Percentiles rank a stretch among this genome's conserved stretches.
Evolutionary conservation across 2,113 vertebrate genomes (phyloP).

Genomic region (Onychostoma macrolepis): DNA sequence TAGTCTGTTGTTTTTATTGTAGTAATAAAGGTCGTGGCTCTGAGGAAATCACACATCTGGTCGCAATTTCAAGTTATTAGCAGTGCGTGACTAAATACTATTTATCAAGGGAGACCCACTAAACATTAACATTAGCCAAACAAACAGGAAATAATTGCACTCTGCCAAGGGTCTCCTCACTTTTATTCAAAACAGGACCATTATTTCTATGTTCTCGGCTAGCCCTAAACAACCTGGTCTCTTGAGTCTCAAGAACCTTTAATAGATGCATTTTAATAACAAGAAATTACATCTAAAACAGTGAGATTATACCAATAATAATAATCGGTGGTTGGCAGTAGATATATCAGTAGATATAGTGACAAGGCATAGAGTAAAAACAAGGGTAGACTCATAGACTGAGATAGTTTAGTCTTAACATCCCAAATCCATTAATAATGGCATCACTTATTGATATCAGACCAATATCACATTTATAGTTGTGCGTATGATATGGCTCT

Average conservation of each 20-base stretch:
- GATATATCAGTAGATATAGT: too few species aligned
- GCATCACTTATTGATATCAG: too few species aligned
- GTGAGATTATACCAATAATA: background rate
- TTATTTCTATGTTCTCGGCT: too few species aligned
- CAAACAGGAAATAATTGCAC: slow-evolving; percentile 7
- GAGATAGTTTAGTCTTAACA: background rate
- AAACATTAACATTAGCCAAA: background rate
- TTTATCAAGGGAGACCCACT: background rate
- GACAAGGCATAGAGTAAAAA: background rate
- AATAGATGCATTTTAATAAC: background rate
- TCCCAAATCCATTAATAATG: background rate
- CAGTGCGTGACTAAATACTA: slow-evolving; percentile 38
- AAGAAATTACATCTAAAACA: background rate
- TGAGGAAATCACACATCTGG: slow-evolving; percentile 13
- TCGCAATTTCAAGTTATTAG: slow-evolving; percentile 31
- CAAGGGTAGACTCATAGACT: background rate
- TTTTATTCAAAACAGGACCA: background rate
- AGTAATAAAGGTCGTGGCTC: background rate
- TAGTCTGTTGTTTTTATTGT: background rate
- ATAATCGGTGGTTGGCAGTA: background rate
- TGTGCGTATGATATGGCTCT: too few species aligned
- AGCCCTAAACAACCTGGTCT: too few species aligned
- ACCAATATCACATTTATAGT: too few species aligned
- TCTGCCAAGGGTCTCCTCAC: slow-evolving; percentile 30
- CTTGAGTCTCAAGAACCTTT: background rate